Conservation (phyloP, 2,113 vertebrate genomes). For the Phoenicopterus ruber region DNA sequence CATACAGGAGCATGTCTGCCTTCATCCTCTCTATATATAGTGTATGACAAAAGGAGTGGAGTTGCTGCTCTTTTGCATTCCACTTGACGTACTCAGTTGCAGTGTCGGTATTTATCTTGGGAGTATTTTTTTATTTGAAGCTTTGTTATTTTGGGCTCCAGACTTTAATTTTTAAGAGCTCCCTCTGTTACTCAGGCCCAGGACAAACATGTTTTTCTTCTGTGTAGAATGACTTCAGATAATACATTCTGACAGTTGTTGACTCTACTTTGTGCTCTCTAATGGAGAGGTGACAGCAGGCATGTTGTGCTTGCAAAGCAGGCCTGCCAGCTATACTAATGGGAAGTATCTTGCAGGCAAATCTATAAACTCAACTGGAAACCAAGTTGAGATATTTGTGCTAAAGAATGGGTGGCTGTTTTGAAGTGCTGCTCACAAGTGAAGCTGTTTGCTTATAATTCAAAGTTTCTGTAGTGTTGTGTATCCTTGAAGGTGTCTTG, state of each 20-base stretch:
- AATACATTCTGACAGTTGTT: not conserved
- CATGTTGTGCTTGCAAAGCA: not conserved
- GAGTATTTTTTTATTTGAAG: not conserved
- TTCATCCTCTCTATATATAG: not conserved
- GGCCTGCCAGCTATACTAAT: not conserved
- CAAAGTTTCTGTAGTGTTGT: not conserved
- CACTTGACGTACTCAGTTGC: not conserved
- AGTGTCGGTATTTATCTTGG: not conserved
- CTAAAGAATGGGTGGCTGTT: not conserved
- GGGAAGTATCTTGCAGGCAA: not conserved
- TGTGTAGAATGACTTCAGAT: not conserved
- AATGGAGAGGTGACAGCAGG: not conserved
- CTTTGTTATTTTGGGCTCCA: not conserved
- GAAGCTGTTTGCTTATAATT: not conserved
- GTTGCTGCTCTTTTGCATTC: not conserved
- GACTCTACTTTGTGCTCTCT: not conserved
- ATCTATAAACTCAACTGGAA: not conserved
- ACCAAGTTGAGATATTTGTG: not conserved
- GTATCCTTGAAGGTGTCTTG: not conserved
- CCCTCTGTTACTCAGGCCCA: not conserved
- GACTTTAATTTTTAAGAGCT: not conserved
- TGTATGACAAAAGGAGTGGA: not conserved
- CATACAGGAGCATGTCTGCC: not conserved
- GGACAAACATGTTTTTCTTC: not conserved
- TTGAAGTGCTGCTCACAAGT: not conserved